Evolutionary conservation across 2,888 invertebrate genomes (phyloP), one percentile per base, ranked within the genome.

Genomic region (Cecidostiba fungosa): DNA sequence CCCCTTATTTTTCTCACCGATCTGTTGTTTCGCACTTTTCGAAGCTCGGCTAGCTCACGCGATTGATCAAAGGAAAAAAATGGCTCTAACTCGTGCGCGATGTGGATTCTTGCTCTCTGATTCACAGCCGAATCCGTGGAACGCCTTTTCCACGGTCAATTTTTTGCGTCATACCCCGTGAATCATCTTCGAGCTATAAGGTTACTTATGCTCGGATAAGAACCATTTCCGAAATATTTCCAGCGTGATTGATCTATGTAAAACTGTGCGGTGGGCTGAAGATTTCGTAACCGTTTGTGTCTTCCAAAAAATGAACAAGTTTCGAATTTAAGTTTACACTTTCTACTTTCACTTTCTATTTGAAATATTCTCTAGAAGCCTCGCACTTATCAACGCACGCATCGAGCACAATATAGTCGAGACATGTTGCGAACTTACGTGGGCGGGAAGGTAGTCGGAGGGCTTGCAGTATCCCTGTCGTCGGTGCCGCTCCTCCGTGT

Each of bases 391-490:
- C 43, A 12, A 43, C 12, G 12, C 32, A 32, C 32, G 12, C 12
- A 43, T 43, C 12, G 43, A 32, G 32, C 4, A 36, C 12, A 6
- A 8, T 12, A 10, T 10, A 12, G 10, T 6, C 6, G 0, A 36
- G 36, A 32, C 3, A 32, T 32, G 3, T 3, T 6, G 36, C 36
- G 23, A 26, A 88, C 91, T 91, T 86, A 95, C 95, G 94, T 95
- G 95, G 88, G 96, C 94, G 79, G 98, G 97, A 88, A 98, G 96
- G 93, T 98, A 98, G 91, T 97, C 97, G 91, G 97, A 96, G 47
- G 97, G 96, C 91, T 97, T 97, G 94, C 98, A 98, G 91, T 96
- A 96, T 87, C 91, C 91, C 82, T 91, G 90, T 54, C 92, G 91
- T 86, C 91, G 90, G 87, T 93, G 93, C 73, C 93, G 91, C 87